Evolutionary conservation across 1,140 invertebrate species (phyloP).

Genomic region (Drosophila jambulina): DNA sequence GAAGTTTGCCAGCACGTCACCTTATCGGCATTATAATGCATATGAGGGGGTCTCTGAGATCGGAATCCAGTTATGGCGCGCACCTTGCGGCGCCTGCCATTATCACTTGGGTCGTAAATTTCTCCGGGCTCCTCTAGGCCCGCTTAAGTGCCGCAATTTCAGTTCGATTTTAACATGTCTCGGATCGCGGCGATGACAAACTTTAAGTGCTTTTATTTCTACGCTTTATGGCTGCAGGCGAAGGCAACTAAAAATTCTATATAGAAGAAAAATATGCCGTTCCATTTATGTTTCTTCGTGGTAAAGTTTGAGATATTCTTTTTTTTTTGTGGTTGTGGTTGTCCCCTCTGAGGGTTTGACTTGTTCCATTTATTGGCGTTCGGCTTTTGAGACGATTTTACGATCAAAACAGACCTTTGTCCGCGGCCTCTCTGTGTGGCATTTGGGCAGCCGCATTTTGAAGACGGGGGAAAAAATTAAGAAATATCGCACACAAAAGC

Average conservation of each 20-base stretch:
- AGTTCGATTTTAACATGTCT: conserved; percentile 78
- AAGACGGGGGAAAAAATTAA: conserved; percentile 26
- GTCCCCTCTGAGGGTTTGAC: conserved; percentile 12
- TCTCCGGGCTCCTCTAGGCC: conserved; percentile 38
- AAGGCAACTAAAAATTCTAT: conserved; percentile 44
- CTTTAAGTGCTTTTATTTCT: conserved; percentile 81
- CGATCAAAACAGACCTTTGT: conserved; percentile 44
- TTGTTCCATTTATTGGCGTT: conserved; percentile 67
- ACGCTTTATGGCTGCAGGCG: conserved; percentile 67
- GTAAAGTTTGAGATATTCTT: not conserved
- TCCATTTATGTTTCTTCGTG: conserved; percentile 59
- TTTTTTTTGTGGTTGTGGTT: conserved; percentile 2
- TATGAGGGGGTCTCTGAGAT: conserved; percentile 47
- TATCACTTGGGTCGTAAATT: conserved; percentile 82
- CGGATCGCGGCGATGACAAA: conserved; percentile 71
- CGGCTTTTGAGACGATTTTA: conserved; percentile 60
- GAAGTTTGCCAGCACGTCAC: conserved; percentile 62
- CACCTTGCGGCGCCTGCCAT: conserved; percentile 84
- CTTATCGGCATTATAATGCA: conserved; percentile 64
- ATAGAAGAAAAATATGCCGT: conserved; percentile 75
- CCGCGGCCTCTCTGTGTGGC: conserved; percentile 40
- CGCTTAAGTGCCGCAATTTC: conserved; percentile 73
- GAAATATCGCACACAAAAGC: conserved; percentile 38
- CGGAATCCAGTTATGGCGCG: conserved; percentile 39
- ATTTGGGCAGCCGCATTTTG: conserved; percentile 27